Conservation (phyloP, 2,888 invertebrate genomes). For the Lathronympha strigana region DNA sequence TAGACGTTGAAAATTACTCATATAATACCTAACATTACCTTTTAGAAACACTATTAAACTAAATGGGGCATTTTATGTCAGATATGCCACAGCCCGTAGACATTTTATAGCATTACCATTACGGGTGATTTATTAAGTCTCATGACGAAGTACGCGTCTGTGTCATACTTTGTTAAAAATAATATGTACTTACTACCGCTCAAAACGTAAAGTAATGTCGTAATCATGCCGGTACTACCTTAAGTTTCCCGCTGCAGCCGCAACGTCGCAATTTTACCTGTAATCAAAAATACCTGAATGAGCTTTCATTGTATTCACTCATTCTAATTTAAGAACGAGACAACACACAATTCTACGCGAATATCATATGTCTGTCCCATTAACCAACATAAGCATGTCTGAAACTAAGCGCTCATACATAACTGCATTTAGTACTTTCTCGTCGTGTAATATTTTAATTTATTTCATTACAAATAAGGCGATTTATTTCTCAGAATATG, state of each 20-base stretch:
- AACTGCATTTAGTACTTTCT: background rate
- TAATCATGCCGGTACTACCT: too few relatives aligned
- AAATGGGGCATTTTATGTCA: constrained; percentile 21
- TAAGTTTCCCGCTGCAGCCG: too few relatives aligned
- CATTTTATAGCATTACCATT: constrained; percentile 19
- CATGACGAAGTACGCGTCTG: constrained; percentile 1
- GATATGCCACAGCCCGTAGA: constrained; percentile 12
- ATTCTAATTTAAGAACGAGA: background rate
- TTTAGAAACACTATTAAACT: constrained; percentile 27
- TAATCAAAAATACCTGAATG: too few relatives aligned
- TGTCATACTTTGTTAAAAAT: too few relatives aligned
- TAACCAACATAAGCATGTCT: background rate
- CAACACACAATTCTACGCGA: background rate
- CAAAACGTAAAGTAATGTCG: too few relatives aligned
- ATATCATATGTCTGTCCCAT: background rate
- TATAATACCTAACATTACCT: constrained; percentile 15
- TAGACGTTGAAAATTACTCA: background rate
- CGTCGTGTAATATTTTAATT: background rate
- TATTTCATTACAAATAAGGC: constrained; percentile 26
- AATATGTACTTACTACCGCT: too few relatives aligned
- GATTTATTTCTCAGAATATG: constrained; percentile 21
- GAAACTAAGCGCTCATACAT: background rate
- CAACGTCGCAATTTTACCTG: too few relatives aligned
- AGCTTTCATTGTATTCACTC: too few relatives aligned
- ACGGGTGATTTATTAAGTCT: constrained; percentile 20